Evolutionary conservation across 2,113 vertebrate species (phyloP), one percentile per base, ranked within the genome.

Genomic region (Ursus arctos): DNA sequence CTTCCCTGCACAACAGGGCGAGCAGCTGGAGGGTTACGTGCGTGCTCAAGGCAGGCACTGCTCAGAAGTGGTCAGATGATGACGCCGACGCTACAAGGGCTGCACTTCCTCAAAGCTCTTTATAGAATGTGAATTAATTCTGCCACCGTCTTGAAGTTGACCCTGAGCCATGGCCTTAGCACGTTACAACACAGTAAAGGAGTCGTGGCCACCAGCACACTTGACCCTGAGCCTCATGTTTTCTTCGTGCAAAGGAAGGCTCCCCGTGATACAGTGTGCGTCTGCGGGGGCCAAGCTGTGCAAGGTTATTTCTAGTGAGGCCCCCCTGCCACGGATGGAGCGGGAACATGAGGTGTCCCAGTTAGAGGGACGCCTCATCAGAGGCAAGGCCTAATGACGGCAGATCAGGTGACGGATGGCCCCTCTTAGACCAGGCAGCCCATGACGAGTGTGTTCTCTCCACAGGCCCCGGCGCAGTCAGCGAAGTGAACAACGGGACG

Each of bases 381-480:
- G 85, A 72, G 43, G 6, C 8, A 7, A 26, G 7, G 57, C 26
- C 65, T 31, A 6, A 47, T n/a, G 47, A 13, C 7, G 28, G 11
- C 13, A 61, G 43, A 19, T 24, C 21, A 3, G 84, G 59, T 4
- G 0, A 28, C 1, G 1, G 57, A 26, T 16, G 0, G 28, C 21
- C 15, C 13, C 0, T 22, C 4, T 36, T 10, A 16, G 2, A 9
- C 11, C 57, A 67, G 14, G 24, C 18, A 4, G 51, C 83, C 96
- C 65, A 51, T 8, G 7, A 67, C 47, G 0, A 4, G 0, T 96
- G n/a, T 83, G 67, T 85, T 98, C 86, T 98, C 72, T 95, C 95
- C 21, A 0, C 99, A 99, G 99, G 99, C 88, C 99, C 99, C 0
- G 99, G 99, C 2, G 99, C 99, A 49, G 99, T 99, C 97, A 99